These are phyloP conservation scores for Megatriorchis doriae DNA, from an alignment of 2,113 vertebrate species.

Conservation along the genomic window DNA sequence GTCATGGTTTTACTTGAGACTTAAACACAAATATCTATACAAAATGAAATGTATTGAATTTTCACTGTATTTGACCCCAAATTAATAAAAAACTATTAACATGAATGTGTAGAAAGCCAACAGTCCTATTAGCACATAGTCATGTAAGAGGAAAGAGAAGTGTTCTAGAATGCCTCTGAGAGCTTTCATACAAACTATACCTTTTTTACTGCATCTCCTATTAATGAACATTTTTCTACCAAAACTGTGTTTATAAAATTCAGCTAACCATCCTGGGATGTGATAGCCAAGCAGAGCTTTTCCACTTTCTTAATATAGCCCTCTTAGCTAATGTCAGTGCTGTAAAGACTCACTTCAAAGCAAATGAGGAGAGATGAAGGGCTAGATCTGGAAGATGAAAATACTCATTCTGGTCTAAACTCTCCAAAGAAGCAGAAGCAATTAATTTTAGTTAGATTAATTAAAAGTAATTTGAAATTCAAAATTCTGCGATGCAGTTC, in stretches of 20 bases:
- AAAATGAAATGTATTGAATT: neutral
- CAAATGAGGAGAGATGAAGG: neutral
- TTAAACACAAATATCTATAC: neutral
- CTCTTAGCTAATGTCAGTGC: neutral
- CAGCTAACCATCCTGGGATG: neutral
- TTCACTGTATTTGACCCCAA: neutral
- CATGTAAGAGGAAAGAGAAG: neutral
- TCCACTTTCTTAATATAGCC: neutral
- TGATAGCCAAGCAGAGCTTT: neutral
- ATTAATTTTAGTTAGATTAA: constrained; percentile 32
- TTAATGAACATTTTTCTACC: neutral
- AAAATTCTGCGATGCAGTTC: neutral
- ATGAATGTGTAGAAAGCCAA: neutral
- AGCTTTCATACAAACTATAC: neutral
- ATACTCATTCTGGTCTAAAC: neutral
- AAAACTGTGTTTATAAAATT: neutral
- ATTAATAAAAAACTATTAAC: neutral
- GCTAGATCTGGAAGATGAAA: neutral
- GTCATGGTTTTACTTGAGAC: neutral
- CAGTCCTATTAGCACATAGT: neutral
- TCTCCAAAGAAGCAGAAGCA: neutral
- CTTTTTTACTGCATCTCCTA: neutral
- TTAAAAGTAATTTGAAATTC: neutral
- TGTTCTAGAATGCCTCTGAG: neutral
- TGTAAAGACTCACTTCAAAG: constrained; percentile 24